phyloP scores from a whole-genome alignment of 2,113 vertebrate genomes.

The Chloroceryle aenea region DNA sequence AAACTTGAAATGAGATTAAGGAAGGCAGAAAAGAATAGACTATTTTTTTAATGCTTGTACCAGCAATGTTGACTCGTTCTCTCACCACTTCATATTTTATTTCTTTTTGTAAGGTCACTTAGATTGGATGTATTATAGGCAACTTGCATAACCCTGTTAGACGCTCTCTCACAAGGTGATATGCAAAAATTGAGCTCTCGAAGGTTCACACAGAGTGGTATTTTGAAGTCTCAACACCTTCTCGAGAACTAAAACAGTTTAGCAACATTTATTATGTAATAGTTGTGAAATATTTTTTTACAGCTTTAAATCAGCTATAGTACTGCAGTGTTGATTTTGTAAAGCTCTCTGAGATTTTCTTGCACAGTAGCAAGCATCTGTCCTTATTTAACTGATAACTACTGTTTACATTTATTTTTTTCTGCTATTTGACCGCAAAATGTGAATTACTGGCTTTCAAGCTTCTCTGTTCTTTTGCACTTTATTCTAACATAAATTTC shows the following conservation, averaged over 20 bases:
- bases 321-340: neutral
- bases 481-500: neutral
- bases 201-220: neutral
- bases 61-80: slow-evolving; percentile 7
- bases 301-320: neutral
- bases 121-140: neutral
- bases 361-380: neutral
- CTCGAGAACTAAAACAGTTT: neutral
- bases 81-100: slow-evolving; percentile 18
- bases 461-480: neutral
- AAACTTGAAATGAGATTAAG: slow-evolving; percentile 25
- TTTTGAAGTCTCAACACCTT: neutral
- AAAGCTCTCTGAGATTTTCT: neutral
- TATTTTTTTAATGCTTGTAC: neutral
- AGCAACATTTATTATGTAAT: neutral
- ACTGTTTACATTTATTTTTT: neutral
- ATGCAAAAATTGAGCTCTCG: neutral
- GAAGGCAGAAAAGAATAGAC: neutral
- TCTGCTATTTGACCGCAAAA: neutral
- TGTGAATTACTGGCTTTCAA: neutral
- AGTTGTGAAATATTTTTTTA: neutral
- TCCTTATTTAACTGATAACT: slow-evolving; percentile 24
- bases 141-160: neutral
- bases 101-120: neutral
- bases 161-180: neutral